Percentiles rank a stretch among this genome's conserved stretches.
phyloP scores from a whole-genome alignment of 2,113 vertebrate species.

The Ellobius talpinus region DNA sequence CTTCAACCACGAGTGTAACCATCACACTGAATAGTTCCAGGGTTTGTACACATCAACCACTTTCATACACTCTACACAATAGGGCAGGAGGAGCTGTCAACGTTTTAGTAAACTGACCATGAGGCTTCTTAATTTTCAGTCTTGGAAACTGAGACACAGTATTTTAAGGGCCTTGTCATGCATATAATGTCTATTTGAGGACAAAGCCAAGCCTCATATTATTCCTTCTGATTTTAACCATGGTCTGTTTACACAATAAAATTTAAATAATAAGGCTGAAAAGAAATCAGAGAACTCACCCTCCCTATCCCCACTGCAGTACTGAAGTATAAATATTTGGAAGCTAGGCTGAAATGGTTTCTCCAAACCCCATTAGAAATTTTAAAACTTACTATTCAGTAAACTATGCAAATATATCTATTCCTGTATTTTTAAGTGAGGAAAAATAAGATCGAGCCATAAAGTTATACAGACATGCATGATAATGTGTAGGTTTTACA shows the following conservation, averaged over 20 bases:
- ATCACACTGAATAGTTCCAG: neutral
- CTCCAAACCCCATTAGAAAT: neutral
- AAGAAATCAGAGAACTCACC: neutral
- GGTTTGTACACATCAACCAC: neutral
- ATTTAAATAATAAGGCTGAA: neutral
- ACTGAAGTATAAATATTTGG: neutral
- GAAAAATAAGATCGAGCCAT: neutral
- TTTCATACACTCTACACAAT: neutral
- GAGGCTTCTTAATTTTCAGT: neutral
- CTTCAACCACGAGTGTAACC: neutral
- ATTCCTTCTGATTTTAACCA: neutral
- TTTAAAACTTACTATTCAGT: conserved; percentile 20
- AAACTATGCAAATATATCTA: conserved; percentile 8
- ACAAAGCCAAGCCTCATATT: neutral
- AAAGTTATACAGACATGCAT: neutral
- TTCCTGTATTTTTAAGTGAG: neutral
- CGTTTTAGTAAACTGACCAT: neutral
- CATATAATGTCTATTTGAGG: neutral
- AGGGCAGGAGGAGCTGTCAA: neutral
- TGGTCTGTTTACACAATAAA: neutral
- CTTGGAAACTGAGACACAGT: neutral
- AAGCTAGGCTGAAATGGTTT: neutral
- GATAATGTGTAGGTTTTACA: neutral
- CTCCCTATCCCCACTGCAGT: neutral
- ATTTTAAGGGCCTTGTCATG: neutral